Conservation (phyloP, 2,113 vertebrate species). For the Jacana jacana region DNA sequence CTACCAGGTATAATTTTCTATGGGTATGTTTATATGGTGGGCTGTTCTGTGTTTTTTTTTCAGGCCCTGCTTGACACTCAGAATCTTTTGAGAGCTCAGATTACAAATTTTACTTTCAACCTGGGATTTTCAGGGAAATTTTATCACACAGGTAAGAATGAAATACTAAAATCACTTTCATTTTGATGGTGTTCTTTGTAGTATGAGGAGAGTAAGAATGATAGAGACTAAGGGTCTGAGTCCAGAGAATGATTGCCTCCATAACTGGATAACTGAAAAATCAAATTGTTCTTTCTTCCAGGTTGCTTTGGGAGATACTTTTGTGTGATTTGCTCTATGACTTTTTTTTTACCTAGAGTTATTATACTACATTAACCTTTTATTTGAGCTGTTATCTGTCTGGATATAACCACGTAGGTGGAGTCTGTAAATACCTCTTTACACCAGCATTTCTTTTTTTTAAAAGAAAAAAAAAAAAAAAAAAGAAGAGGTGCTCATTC, state of each 20-base stretch:
- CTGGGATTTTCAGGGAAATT: slow-evolving; percentile 87
- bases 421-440: background rate
- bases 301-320: background rate
- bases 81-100: slow-evolving; percentile 79
- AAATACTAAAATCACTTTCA: background rate
- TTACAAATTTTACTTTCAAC: slow-evolving; percentile 87
- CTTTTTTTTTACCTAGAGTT: background rate
- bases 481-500: background rate
- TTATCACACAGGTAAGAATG: slow-evolving; percentile 83
- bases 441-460: background rate
- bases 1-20: background rate
- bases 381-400: background rate
- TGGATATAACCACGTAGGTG: background rate
- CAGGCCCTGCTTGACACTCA: slow-evolving; percentile 86
- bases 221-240: background rate
- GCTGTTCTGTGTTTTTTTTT: slow-evolving; percentile 34
- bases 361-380: background rate
- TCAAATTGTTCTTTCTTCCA: background rate
- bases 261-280: background rate
- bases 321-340: background rate
- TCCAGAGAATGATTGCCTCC: background rate
- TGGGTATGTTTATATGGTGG: background rate
- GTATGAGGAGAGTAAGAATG: background rate
- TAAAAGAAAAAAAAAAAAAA: background rate
- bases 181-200: background rate